Base-by-base conservation (phyloP, 1,140 invertebrate genomes). In the Conus betulinus region DNA sequence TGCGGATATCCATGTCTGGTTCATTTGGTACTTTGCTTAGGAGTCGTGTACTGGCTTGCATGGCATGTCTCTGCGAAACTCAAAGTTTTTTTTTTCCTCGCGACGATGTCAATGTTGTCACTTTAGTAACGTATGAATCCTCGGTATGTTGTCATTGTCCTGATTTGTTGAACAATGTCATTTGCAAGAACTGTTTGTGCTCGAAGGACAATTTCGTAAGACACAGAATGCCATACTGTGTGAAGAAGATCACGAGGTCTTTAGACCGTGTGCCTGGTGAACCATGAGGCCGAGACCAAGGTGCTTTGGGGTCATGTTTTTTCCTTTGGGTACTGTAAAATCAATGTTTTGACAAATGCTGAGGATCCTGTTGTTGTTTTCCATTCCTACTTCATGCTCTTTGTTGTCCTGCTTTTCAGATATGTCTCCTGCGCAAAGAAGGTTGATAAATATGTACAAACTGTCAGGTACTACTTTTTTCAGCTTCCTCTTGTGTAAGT, bases 381-480 rank as follows among this genome's bases (percentile, higher is more conserved):
- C 27, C 23, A 51, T 27, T 39, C 17, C 76, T 17, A 0, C 76
- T 39, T 78, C 76, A 8, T 78, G 76, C 8, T 78, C 76, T 51
- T 51, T 51, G 39, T 78, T 0, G n/a, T 78, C 25, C 39, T 78
- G 25, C n/a, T 78, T 39, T 13, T 78, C 76, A 39, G 76, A 39
- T 5, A 51, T 51, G 76, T 78, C 76, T 27, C 76, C 76, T 78
- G 76, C 27, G 39, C 76, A 78, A 78, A 78, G 76, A 78, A 78
- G 76, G 6, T 78, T 78, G 2, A 78, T 51, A 1, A 78, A 17
- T 51, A 78, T 10, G 25, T 39, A 51, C 76, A 78, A 51, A 7
- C 25, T 78, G 2, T 78, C n/a, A 78, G 76, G 76, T 13, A 78
- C 76, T 78, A 78, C 27, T 5, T 76, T 76, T n/a, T 25, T 76